A percentile compares a stretch with the other conserved stretches of the same genome.
phyloP scores from a whole-genome alignment of 2,797 vertebrate genomes.

The Spondyliosoma cantharus region DNA sequence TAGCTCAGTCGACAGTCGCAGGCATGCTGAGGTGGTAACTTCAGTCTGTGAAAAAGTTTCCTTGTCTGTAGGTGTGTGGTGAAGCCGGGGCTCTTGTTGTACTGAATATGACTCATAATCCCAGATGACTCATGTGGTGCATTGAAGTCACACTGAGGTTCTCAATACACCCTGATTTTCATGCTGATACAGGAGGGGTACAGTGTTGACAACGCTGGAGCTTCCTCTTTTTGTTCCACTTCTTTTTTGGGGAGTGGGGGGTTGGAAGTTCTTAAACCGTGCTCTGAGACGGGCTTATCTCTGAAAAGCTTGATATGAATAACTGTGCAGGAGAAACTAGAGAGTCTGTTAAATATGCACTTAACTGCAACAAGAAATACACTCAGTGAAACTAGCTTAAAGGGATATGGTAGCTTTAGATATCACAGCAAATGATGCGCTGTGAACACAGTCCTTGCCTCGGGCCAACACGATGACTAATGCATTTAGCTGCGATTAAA shows the following conservation, averaged over 20 bases:
- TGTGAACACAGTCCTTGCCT: conserved; percentile 67
- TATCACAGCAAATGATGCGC: conserved; percentile 73
- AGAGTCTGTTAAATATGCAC: conserved; percentile 67
- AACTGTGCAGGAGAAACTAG: conserved; percentile 48
- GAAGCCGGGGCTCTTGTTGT: conserved; percentile 51
- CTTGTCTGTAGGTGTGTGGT: conserved; percentile 74
- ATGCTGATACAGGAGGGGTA: conserved; percentile 52
- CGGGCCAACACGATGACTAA: conserved; percentile 73
- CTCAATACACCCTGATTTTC: conserved; percentile 51
- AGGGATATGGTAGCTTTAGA: conserved; percentile 70
- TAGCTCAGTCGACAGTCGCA: conserved; percentile 38
- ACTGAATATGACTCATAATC: conserved; percentile 77
- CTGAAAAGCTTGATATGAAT: conserved; percentile 62
- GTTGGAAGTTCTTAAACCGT: conserved; percentile 23
- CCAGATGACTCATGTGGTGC: conserved; percentile 71
- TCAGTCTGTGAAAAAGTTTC: conserved; percentile 72
- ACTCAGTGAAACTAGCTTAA: conserved; percentile 61
- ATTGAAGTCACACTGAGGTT: conserved; percentile 64
- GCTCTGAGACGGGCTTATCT: conserved; percentile 56
- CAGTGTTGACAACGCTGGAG: conserved; percentile 44
- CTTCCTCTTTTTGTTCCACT: conserved; percentile 56
- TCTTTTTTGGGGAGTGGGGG: conserved; percentile 3
- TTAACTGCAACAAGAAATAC: conserved; percentile 63
- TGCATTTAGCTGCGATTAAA: conserved; percentile 78
- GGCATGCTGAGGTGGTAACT: conserved; percentile 52